These are phyloP conservation scores for Sebastes schlegelii DNA, from an alignment of 2,113 vertebrate species.

Conservation along the genomic window DNA sequence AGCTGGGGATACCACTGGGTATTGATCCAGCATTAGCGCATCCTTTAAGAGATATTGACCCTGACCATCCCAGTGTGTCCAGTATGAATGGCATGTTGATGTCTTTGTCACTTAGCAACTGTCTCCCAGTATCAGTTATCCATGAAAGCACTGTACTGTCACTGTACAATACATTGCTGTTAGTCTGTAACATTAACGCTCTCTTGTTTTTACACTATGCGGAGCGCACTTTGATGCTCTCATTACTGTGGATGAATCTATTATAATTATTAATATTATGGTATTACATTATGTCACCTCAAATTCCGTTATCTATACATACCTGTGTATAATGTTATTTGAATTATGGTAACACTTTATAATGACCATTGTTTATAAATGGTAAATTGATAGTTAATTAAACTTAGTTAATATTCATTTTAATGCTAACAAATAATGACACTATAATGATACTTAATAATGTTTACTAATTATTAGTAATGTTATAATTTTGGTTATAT, in stretches of 20 bases:
- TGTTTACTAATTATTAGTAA: too few species aligned
- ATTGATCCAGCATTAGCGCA: conserved; percentile 68
- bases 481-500: too few species aligned
- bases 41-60: conserved; percentile 60
- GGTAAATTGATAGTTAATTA: too few species aligned
- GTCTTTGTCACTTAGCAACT: conserved; percentile 39
- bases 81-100: conserved; percentile 35
- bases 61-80: conserved; percentile 33
- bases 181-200: not conserved
- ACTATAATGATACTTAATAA: too few species aligned
- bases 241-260: not conserved
- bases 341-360: too few species aligned
- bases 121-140: conserved; percentile 4
- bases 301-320: not conserved
- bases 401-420: too few species aligned
- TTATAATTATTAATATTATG: not conserved
- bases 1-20: conserved; percentile 30
- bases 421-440: too few species aligned
- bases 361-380: too few species aligned
- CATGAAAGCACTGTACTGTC: not conserved
- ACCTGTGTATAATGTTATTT: not conserved
- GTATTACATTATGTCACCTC: too few species aligned
- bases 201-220: not conserved
- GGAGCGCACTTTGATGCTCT: not conserved
- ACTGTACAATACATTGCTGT: not conserved